These are phyloP conservation scores for Pogonomyrmex barbatus DNA, from an alignment of 1,140 invertebrate species.

Conservation along the genomic window DNA sequence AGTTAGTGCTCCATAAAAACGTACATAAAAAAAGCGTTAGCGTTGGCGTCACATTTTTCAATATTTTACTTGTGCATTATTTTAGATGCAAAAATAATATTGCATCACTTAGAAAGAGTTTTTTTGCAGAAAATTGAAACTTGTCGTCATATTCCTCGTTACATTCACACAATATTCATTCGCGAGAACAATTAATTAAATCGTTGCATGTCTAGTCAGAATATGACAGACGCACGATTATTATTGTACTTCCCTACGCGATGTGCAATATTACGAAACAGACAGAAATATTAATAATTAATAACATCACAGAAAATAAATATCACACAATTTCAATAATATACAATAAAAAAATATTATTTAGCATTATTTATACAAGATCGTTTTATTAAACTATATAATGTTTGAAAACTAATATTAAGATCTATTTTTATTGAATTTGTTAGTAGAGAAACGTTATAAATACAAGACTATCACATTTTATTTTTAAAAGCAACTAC, in stretches of 20 bases:
- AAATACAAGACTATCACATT: not conserved
- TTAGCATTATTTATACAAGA: too few species aligned
- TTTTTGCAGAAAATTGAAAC: not conserved
- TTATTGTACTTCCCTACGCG: too few species aligned
- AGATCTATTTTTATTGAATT: not conserved
- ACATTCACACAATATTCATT: not conserved
- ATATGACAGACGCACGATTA: too few species aligned
- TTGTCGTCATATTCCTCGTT: not conserved
- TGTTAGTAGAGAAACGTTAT: not conserved
- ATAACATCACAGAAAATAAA: too few species aligned
- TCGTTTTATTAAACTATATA: not conserved
- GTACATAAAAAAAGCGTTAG: constrained; percentile 32
- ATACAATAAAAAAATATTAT: too few species aligned
- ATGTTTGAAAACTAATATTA: not conserved
- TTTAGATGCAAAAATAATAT: constrained; percentile 24
- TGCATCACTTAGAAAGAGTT: not conserved
- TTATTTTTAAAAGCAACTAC: constrained; percentile 20
- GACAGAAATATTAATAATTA: too few species aligned
- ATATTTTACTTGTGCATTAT: constrained; percentile 12
- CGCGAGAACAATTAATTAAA: too few species aligned
- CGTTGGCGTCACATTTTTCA: constrained; percentile 4
- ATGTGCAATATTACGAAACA: too few species aligned
- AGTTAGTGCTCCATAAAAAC: constrained; percentile 47
- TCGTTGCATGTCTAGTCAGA: too few species aligned
- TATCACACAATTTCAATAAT: too few species aligned